Base-by-base conservation (phyloP, 2,113 vertebrate species). In the Centropus bengalensis region DNA sequence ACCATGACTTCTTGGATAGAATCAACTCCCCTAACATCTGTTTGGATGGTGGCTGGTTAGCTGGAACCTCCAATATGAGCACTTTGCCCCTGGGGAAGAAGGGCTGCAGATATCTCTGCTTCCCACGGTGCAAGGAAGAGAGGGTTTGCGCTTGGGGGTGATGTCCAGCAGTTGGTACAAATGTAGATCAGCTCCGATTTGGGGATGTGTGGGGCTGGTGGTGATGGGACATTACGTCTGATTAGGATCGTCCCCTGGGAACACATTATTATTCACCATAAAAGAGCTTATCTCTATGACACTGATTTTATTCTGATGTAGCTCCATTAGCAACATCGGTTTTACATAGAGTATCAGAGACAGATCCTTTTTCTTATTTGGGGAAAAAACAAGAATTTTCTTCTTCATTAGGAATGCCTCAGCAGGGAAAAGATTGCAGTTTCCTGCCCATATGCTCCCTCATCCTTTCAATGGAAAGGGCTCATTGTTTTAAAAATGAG, bases 121-220 rank as follows among this genome's bases (percentile, higher is more conserved):
- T 69, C 49, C 47, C 16, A 19, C 5, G n/a, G 54, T 1, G 2
- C 36, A 23, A 8, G 16, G 5, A 64, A 6, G 11, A 33, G 6
- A 2, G 36, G n/a, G 21, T 24, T 58, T 3, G 1, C 7, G 54
- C 36, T 10, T 30, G 36, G 54, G 38, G 12, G 18, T 69, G 55
- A 23, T 54, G 30, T 77, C 47, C 51, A 77, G 36, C 62, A 64
- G 47, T 1, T 63, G 33, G 21, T 74, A 68, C 45, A 54, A 58
- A 11, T 18, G n/a, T 11, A 28, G 9, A 8, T 32, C 22, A 42
- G 36, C 14, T 28, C 55, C 4, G 5, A 3, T 26, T 5, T 82
- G 87, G 23, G 22, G 17, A 60, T 1, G 1, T 1, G 1, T n/a
- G 78, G 26, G 36, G 13, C 40, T 1, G 1, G 20, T 40, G n/a